Evolutionary conservation across 1,140 invertebrate species (phyloP).

Genomic region (Trichogramma pretiosum): DNA sequence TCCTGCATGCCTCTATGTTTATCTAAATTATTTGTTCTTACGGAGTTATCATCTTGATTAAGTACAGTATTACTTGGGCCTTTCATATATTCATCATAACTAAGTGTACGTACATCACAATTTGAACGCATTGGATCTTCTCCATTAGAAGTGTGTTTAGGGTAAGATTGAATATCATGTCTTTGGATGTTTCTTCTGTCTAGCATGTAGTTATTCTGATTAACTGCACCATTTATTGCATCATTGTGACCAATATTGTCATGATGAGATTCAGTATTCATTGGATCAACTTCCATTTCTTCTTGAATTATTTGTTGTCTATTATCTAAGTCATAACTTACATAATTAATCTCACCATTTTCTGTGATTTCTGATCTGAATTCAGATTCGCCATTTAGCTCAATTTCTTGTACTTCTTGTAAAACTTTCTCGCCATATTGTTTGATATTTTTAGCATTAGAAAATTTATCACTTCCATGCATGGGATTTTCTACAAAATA

Average conservation of each 20-base stretch:
- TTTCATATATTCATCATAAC: slow-evolving; percentile 34
- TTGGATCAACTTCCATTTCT: slow-evolving; percentile 22
- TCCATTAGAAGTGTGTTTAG: slow-evolving; percentile 19
- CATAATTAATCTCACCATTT: slow-evolving; percentile 28
- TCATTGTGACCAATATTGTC: slow-evolving; percentile 9
- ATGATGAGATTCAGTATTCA: background rate
- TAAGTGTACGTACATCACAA: slow-evolving; percentile 22
- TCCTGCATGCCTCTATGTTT: background rate
- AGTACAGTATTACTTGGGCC: background rate
- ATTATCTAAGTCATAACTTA: background rate
- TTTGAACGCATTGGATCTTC: slow-evolving; percentile 15
- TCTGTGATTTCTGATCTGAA: slow-evolving; percentile 9
- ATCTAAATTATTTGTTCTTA: background rate
- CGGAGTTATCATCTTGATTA: slow-evolving; percentile 1
- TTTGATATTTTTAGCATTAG: slow-evolving; percentile 12
- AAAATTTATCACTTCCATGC: slow-evolving; percentile 8
- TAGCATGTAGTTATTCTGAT: slow-evolving; percentile 9
- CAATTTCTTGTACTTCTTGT: slow-evolving; percentile 27
- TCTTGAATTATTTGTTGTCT: background rate
- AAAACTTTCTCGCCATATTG: slow-evolving; percentile 28
- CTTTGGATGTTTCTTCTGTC: slow-evolving; percentile 12
- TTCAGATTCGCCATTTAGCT: slow-evolving; percentile 16
- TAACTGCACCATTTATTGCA: no score
- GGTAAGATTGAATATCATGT: slow-evolving; percentile 3
- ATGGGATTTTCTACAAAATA: slow-evolving; percentile 13